Percentiles rank a stretch among this genome's conserved stretches.
Conservation (phyloP, 2,113 vertebrate genomes). For the Burhinus bistriatus region DNA sequence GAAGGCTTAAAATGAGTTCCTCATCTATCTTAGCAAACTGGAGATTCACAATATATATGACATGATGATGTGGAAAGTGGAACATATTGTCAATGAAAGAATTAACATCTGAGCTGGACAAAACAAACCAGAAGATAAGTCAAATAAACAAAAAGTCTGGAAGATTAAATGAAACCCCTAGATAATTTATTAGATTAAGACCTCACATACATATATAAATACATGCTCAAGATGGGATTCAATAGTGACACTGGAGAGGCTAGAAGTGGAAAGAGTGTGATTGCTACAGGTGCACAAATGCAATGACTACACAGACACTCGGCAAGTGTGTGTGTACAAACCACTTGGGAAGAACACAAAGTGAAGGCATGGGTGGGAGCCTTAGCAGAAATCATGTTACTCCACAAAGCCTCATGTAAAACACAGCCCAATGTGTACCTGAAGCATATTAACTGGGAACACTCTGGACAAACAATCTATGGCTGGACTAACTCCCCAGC, state of each 20-base stretch:
- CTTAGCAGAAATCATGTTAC: background rate
- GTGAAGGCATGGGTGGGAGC: background rate
- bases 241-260: background rate
- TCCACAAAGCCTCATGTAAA: background rate
- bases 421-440: background rate
- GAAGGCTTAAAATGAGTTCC: background rate
- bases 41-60: background rate
- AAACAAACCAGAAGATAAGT: background rate
- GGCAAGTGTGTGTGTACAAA: accelerated
- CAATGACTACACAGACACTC: background rate
- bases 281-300: background rate
- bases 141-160: background rate
- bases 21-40: background rate
- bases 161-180: background rate
- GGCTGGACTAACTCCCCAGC: background rate
- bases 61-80: background rate
- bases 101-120: background rate
- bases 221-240: background rate
- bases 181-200: constrained; percentile 70
- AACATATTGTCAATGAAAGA: background rate
- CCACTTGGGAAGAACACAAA: background rate
- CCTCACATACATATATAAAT: constrained; percentile 34
- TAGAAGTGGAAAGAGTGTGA: background rate
- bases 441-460: background rate
- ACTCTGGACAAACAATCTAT: background rate